Evolutionary conservation across 53 echinoderm and acorn worm genomes (phyloP).

Genomic region (Apostichopus leukothele): DNA sequence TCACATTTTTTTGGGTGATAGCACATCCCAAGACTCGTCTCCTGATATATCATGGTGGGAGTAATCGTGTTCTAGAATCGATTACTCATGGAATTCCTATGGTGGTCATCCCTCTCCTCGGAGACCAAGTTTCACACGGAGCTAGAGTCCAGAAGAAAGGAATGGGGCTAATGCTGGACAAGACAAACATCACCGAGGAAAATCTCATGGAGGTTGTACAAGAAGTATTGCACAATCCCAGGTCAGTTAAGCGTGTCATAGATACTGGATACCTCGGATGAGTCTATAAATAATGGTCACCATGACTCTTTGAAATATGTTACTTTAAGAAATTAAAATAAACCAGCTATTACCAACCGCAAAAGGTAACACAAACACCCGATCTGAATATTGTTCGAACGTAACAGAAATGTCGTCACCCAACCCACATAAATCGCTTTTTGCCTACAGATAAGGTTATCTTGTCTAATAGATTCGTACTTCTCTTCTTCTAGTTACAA

Average conservation of each 20-base stretch:
- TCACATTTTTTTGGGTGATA: neutral
- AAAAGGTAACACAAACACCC: too few relatives aligned
- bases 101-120: conserved; percentile 66
- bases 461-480: neutral
- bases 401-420: too few relatives aligned
- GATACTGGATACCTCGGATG: neutral
- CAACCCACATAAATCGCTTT: too few relatives aligned
- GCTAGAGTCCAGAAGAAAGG: conserved; percentile 64
- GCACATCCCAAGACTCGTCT: conserved; percentile 32
- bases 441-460: too few relatives aligned
- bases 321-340: too few relatives aligned
- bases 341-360: too few relatives aligned
- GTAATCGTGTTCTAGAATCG: conserved; percentile 77
- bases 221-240: conserved; percentile 16
- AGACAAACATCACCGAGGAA: conserved; percentile 53
- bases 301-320: too few relatives aligned
- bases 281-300: too few relatives aligned
- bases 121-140: conserved; percentile 72
- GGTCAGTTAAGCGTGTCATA: neutral
- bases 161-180: conserved; percentile 67
- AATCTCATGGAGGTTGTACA: conserved; percentile 29
- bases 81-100: conserved; percentile 76
- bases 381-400: too few relatives aligned
- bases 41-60: conserved; percentile 73
- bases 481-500: neutral